Evolutionary conservation across 2,888 invertebrate species (phyloP), one percentile per base, ranked within the genome.

Genomic region (Stenolophus ochropezus): DNA sequence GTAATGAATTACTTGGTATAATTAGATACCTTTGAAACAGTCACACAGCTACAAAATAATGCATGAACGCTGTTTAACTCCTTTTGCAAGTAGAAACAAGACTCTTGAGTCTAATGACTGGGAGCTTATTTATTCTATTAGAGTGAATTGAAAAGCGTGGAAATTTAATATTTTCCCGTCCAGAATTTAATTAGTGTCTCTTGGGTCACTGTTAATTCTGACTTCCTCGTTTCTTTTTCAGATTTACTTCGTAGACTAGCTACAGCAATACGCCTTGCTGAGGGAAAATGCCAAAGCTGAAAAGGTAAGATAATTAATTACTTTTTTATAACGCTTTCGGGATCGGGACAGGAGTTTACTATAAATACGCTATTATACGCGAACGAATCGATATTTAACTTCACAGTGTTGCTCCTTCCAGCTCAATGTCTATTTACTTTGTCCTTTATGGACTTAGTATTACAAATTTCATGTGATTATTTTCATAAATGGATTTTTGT

Each of bases 231-330:
- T 77, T 61, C 61, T 77, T 76, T 61, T 73, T 77, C 77, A 77
- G 77, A 77, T 77, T 77, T 33, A 77, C 77, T 21, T 61, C 53
- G 76, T 58, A 53, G 65, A 14, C 33, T n/a, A 75, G 53, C 53
- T 74, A 33, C n/a, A 16, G 76, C 18, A 20, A 77, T 56, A 61
- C 58, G 77, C 21, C 47, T 47, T 47, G 20, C 6, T 51, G 23
- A 73, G 21, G 23, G 49, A 73, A 77, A 61, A 77, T 77, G 77
- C 77, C 61, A 61, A 77, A 77, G 61, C 33, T 77, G 47, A 77
- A 77, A 77, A 77, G 77, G 77, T 77, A 77, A 47, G 77, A 61
- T 27, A 61, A 61, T 61, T 61, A 56, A 77, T 77, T 47, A 77
- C 23, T 61, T 42, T 76, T 42, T 77, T 61, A 56, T 76, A 61